Evolutionary conservation across 2,888 invertebrate species (phyloP), one percentile per base, ranked within the genome.

Genomic region (Heteromyza rotundicornis): DNA sequence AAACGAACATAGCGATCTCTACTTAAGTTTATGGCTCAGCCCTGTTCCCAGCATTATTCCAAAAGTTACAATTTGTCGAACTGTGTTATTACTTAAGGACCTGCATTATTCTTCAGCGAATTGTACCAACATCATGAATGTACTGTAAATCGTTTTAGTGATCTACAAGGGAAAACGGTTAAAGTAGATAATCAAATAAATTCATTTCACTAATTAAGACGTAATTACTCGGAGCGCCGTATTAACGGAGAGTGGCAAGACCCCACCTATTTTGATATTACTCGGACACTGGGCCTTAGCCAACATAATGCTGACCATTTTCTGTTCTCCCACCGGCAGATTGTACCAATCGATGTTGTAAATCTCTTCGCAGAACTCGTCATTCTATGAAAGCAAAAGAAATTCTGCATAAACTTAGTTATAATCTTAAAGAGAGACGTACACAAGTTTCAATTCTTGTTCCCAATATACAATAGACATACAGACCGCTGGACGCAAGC

Each of bases 61-160:
- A n/a, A n/a, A n/a, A n/a, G n/a, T n/a, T n/a, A n/a, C n/a, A n/a
- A n/a, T n/a, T n/a, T n/a, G n/a, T n/a, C n/a, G n/a, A n/a, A n/a
- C n/a, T n/a, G n/a, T n/a, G n/a, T n/a, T n/a, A n/a, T n/a, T n/a
- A n/a, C n/a, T n/a, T n/a, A n/a, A n/a, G n/a, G n/a, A n/a, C n/a
- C n/a, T n/a, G n/a, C n/a, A n/a, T n/a, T n/a, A n/a, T n/a, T n/a
- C n/a, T n/a, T n/a, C n/a, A n/a, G n/a, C n/a, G n/a, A 73, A 73
- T 53, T 59, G 69, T 55, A 65, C 62, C 68, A 73, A 65, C 68
- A 72, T 67, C 68, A 68, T 71, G 62, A 67, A 68, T 65, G 71
- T 66, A 66, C 77, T 76, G 65, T 71, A 76, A 67, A 76, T 75
- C 58, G 74, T 68, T 70, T 77, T 77, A 57, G 75, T 68, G 64